These are phyloP conservation scores for Papilio helenus DNA, from an alignment of 1,140 invertebrate species.

Conservation along the genomic window DNA sequence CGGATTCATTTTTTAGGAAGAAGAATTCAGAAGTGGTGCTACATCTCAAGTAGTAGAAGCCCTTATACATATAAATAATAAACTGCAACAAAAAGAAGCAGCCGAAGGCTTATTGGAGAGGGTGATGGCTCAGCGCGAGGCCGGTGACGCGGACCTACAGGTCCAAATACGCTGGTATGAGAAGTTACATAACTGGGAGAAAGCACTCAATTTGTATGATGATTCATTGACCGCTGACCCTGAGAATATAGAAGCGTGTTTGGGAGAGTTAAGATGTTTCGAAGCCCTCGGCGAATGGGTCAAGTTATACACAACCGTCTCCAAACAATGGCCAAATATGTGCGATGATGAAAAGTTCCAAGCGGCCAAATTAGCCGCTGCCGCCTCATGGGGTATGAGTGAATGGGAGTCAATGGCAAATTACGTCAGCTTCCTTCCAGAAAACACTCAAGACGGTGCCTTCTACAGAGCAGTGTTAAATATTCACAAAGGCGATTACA, in stretches of 20 bases:
- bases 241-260: slow-evolving; percentile 90
- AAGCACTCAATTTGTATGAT: slow-evolving; percentile 94
- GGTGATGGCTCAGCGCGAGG: slow-evolving; percentile 92
- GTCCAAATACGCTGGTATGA: slow-evolving; percentile 99
- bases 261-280: slow-evolving; percentile 98
- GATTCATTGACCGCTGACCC: slow-evolving; percentile 85
- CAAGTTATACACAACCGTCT: slow-evolving; percentile 89
- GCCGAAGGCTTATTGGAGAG: slow-evolving; percentile 96
- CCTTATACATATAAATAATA: slow-evolving; percentile 99
- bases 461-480: slow-evolving; percentile 98
- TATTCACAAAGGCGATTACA: slow-evolving; percentile 94
- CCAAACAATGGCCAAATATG: slow-evolving; percentile 89
- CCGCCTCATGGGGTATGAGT: slow-evolving; percentile 96
- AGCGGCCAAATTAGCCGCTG: slow-evolving; percentile 95
- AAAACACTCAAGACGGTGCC: slow-evolving; percentile 95
- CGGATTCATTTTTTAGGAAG: slow-evolving; percentile 85
- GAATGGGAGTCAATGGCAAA: slow-evolving; percentile 97
- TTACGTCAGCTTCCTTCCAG: slow-evolving; percentile 92
- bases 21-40: slow-evolving; percentile 91
- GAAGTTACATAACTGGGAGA: slow-evolving; percentile 99
- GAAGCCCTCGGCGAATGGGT: slow-evolving; percentile 99
- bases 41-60: slow-evolving; percentile 94
- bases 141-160: slow-evolving; percentile 85
- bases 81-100: slow-evolving; percentile 98
- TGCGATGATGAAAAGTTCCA: slow-evolving; percentile 88